Evolutionary conservation across 2,113 vertebrate genomes (phyloP), one percentile per base, ranked within the genome.

Genomic region (Nestor notabilis): DNA sequence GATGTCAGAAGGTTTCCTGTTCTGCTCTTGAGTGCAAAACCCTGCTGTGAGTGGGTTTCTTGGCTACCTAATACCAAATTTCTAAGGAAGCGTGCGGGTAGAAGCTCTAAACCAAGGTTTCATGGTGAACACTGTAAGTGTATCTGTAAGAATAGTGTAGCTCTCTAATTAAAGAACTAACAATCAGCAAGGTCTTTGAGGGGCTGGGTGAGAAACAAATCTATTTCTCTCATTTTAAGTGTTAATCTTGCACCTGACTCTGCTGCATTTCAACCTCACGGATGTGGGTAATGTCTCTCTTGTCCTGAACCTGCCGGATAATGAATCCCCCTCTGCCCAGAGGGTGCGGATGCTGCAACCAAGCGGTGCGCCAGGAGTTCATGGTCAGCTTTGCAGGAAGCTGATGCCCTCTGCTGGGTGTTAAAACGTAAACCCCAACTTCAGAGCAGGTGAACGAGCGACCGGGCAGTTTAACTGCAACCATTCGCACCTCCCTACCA

Each of bases 351-450:
- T 47, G 27, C 11, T 18, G 1, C 19, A 15, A 23, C 2, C 1
- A 6, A 8, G 49, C 13, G 15, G 23, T 0, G 27, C 21, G 13
- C 8, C 23, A 50, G 60, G 3, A 8, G 5, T 4, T 16, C 31
- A 1, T 0, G 15, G 53, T 13, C 33, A 70, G 28, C 74, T 98
- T 97, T 95, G 86, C 96, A 90, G 98, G 16, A 29, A 93, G 83
- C 93, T 69, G 89, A 66, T 85, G 91, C 98, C 98, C 98, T 97
- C 98, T 98, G 87, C 97, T 97, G 98, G 97, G 61, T 56, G 1
- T 2, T 4, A 53, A 23, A 44, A 25, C 0, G 5, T 7, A 44
- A 63, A 1, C 9, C 14, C 11, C 4, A 6, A 0, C 27, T 71
- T 23, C 29, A 25, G 44, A 68, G 64, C 6, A 11, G 24, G 41